Base-by-base conservation (phyloP, 2,888 invertebrate genomes). In the Spialia ferax region DNA sequence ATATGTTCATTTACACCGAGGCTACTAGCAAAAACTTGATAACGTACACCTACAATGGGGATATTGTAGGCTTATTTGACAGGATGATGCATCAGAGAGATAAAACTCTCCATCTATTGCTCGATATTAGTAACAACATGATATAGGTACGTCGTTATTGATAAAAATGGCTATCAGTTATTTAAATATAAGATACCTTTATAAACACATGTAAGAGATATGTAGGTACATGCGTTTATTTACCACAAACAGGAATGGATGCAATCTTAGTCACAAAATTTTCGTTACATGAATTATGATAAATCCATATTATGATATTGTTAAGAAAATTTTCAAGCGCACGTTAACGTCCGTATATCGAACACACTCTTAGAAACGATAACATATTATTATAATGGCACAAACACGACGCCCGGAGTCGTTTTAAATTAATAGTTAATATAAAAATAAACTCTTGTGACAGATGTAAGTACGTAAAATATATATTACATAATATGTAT, bases 21-120 rank as follows among this genome's bases (percentile, higher is more conserved):
- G 81, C 81, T 82, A 84, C 80, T 77, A 80, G 75, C 81, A 83
- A 79, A 80, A 79, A 80, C 69, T 69, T 74, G 88, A 88, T 90
- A 88, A 83, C 80, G 74, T 73, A 78, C 35, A 55, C 77, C 79
- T 77, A 74, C 72, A 76, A 75, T 74, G 78, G 77, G 80, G 83
- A 84, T 80, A 80, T 81, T 62, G 85, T 81, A 83, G 82, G 81
- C 79, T 81, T 81, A 87, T 87, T 83, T 85, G 86, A 86, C 85
- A 87, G 86, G 70, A 84, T 85, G 88, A 87, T 85, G 80, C 77
- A 79, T 85, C 83, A 85, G 83, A 83, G 81, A 73, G 86, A 89
- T 87, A 87, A 83, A 75, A 22, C 11, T 78, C 74, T 77, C 80
- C 80, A 80, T 22, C 26, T 55, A 56, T 63, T 79, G 75, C 71